Evolutionary conservation across 2,888 invertebrate species (phyloP).

Genomic region (Diachrysia chrysitis): DNA sequence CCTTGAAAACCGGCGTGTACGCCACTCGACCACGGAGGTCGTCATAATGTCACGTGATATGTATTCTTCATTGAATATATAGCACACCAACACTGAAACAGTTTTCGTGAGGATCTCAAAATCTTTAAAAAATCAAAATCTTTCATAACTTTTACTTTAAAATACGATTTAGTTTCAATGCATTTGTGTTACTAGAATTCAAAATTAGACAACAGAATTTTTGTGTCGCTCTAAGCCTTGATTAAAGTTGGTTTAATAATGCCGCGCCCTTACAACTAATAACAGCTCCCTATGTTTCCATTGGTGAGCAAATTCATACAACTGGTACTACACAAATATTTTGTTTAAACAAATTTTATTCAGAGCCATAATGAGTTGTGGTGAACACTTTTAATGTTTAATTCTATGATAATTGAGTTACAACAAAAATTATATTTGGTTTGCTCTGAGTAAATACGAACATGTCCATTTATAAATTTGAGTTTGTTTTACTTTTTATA

Average conservation of each 20-base stretch:
- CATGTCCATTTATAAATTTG: background rate
- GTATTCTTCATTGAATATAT: too few species aligned
- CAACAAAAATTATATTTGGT: conserved; percentile 11
- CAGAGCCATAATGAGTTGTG: conserved; percentile 24
- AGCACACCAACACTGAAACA: too few species aligned
- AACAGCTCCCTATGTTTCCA: conserved; percentile 21
- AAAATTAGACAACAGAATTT: background rate
- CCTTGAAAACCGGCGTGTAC: too few species aligned
- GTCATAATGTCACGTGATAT: too few species aligned
- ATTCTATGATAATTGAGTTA: conserved; percentile 29
- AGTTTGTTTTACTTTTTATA: background rate
- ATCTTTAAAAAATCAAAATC: too few species aligned
- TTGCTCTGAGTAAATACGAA: conserved; percentile 15
- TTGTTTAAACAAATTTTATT: conserved; percentile 41
- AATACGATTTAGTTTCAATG: background rate
- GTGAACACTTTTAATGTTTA: conserved; percentile 34
- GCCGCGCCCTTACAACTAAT: background rate
- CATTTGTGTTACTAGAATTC: too few species aligned
- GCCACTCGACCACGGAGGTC: too few species aligned
- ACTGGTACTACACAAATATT: conserved; percentile 32
- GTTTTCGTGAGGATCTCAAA: too few species aligned
- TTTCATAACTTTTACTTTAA: too few species aligned
- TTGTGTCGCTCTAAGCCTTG: background rate
- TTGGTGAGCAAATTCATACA: conserved; percentile 25
- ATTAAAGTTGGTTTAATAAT: background rate